Evolutionary conservation across 2,113 vertebrate species (phyloP).

Genomic region (Sinocyclocheilus grahami): DNA sequence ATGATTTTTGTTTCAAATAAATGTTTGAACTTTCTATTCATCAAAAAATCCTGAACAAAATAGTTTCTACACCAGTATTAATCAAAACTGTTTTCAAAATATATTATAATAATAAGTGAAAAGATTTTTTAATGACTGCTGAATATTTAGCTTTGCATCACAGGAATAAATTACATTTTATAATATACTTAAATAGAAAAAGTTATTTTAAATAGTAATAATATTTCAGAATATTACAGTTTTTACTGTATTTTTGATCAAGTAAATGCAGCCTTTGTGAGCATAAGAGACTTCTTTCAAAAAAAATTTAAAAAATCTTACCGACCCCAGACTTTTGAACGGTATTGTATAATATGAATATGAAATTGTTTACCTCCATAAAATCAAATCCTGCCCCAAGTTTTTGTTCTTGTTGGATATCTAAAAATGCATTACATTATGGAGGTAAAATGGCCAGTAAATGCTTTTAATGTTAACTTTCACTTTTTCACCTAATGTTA

Average conservation of each 20-base stretch:
- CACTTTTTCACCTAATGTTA: too few relatives aligned
- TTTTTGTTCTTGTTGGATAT: background rate
- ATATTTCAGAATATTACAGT: background rate
- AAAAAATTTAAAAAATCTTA: background rate
- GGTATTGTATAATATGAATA: background rate
- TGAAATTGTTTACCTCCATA: too few relatives aligned
- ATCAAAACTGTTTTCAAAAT: background rate
- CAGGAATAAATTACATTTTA: background rate
- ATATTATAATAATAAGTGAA: too few relatives aligned
- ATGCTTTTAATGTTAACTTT: too few relatives aligned
- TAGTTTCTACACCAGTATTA: too few relatives aligned
- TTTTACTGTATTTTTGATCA: background rate
- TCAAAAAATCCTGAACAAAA: too few relatives aligned
- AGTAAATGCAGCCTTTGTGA: background rate
- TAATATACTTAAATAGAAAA: background rate
- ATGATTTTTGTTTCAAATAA: background rate
- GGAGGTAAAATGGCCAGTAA: background rate
- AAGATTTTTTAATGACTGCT: background rate
- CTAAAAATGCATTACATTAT: background rate
- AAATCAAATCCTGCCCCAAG: background rate
- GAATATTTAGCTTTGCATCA: background rate
- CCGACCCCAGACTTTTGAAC: background rate
- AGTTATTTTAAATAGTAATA: background rate
- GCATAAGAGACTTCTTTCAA: background rate
- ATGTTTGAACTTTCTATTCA: background rate